Percentiles rank a stretch among this genome's conserved stretches.
These are phyloP conservation scores for Lutjanus campechanus DNA, from an alignment of 2,797 vertebrate species.

Conservation along the genomic window DNA sequence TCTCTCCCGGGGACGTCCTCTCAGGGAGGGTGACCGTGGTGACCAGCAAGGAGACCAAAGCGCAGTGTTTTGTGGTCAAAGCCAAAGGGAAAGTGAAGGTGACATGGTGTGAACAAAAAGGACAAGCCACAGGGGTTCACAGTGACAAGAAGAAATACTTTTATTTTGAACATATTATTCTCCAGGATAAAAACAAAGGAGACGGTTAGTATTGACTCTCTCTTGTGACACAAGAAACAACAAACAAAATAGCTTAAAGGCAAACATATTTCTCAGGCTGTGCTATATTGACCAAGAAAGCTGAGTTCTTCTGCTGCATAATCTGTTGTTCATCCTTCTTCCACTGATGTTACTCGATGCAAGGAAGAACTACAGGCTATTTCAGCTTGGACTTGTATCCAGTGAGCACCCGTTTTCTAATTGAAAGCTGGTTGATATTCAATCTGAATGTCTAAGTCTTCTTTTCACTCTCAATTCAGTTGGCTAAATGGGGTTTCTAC, in stretches of 20 bases:
- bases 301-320: too few relatives aligned
- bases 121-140: conserved; percentile 25
- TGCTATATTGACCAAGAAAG: too few relatives aligned
- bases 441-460: too few relatives aligned
- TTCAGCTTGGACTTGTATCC: too few relatives aligned
- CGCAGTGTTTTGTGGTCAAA: conserved; percentile 76
- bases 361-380: too few relatives aligned
- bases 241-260: neutral
- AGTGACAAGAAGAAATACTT: conserved; percentile 80
- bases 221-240: neutral
- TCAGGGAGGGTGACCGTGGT: conserved; percentile 75
- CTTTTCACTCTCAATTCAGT: too few relatives aligned
- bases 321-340: too few relatives aligned
- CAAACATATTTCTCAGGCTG: too few relatives aligned
- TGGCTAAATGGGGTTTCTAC: too few relatives aligned
- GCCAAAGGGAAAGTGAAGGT: conserved; percentile 81
- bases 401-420: too few relatives aligned
- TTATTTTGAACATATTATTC: conserved; percentile 77
- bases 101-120: conserved; percentile 66
- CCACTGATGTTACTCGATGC: too few relatives aligned
- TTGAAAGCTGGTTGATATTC: too few relatives aligned
- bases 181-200: conserved; percentile 83
- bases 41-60: conserved; percentile 73
- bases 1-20: conserved; percentile 77
- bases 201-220: conserved; percentile 72